These are phyloP conservation scores for Alexandromys fortis DNA, from an alignment of 2,113 vertebrate genomes.

Conservation along the genomic window DNA sequence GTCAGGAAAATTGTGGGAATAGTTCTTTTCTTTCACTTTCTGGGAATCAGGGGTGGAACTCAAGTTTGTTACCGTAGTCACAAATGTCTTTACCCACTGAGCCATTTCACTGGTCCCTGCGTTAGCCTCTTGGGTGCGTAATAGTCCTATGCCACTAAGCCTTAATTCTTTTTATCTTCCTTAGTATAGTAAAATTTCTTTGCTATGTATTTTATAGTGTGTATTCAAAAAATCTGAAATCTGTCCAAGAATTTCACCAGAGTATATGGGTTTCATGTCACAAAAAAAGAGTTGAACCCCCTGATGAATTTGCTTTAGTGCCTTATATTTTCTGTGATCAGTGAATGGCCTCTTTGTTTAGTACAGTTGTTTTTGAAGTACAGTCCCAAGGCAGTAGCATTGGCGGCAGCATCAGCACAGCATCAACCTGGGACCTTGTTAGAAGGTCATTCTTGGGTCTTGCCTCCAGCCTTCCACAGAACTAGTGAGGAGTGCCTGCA, in stretches of 20 bases:
- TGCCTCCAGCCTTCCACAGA: background rate
- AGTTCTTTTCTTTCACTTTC: background rate
- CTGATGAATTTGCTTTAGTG: background rate
- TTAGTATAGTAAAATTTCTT: constrained; percentile 1
- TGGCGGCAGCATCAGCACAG: background rate
- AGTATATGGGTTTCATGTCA: background rate
- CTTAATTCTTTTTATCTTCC: background rate
- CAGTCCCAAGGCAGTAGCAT: background rate
- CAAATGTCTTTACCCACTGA: background rate
- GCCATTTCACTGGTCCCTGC: background rate
- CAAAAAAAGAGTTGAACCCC: background rate
- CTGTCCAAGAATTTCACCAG: background rate
- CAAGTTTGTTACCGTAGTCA: background rate
- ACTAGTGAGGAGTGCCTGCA: background rate
- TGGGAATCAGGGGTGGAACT: background rate
- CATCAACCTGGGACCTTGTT: background rate
- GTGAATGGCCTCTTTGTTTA: constrained; percentile 8
- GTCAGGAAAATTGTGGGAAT: background rate
- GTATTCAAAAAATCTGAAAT: constrained; percentile 28
- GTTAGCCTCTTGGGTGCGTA: background rate
- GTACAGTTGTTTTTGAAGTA: constrained; percentile 38
- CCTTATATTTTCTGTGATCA: background rate
- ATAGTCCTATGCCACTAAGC: background rate
- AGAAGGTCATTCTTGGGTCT: background rate
- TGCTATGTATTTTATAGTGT: constrained; percentile 46